These are phyloP conservation scores for Seira musarum DNA, from an alignment of 2,888 invertebrate genomes.

Conservation along the genomic window DNA sequence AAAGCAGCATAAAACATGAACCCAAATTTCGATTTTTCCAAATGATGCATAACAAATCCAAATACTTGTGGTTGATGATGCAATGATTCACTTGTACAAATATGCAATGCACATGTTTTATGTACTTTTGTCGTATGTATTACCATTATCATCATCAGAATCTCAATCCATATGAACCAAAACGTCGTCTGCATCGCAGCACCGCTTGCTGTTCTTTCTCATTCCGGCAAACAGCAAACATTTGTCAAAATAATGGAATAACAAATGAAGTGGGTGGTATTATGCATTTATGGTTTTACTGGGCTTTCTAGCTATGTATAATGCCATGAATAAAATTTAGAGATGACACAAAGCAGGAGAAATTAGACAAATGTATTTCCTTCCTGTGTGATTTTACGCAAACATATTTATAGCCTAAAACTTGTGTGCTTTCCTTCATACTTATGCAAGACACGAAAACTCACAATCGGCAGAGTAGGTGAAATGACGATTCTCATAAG, in stretches of 20 bases:
- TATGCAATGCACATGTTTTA: too few species aligned
- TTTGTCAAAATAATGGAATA: constrained; percentile 48
- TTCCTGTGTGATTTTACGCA: constrained; percentile 10
- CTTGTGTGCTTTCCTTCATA: too few species aligned
- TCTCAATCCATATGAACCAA: not conserved
- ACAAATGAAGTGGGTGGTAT: constrained; percentile 36
- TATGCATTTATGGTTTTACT: constrained; percentile 27
- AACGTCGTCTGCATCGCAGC: not conserved
- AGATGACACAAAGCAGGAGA: constrained; percentile 43
- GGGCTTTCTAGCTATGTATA: too few species aligned
- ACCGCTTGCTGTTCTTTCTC: not conserved
- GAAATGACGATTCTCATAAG: not conserved
- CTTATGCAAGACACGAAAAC: not conserved
- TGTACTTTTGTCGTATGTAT: too few species aligned
- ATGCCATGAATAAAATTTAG: constrained; percentile 8
- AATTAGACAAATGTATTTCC: constrained; percentile 51
- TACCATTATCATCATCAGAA: not conserved
- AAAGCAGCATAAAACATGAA: too few species aligned
- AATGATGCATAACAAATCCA: too few species aligned
- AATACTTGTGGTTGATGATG: too few species aligned
- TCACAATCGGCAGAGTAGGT: not conserved
- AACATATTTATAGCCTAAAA: too few species aligned
- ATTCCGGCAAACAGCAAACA: constrained; percentile 2
- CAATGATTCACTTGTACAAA: too few species aligned
- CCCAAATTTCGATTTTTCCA: too few species aligned